Evolutionary conservation across 2,113 vertebrate species (phyloP), one percentile per base, ranked within the genome.

Genomic region (Cephalopterus ornatus): DNA sequence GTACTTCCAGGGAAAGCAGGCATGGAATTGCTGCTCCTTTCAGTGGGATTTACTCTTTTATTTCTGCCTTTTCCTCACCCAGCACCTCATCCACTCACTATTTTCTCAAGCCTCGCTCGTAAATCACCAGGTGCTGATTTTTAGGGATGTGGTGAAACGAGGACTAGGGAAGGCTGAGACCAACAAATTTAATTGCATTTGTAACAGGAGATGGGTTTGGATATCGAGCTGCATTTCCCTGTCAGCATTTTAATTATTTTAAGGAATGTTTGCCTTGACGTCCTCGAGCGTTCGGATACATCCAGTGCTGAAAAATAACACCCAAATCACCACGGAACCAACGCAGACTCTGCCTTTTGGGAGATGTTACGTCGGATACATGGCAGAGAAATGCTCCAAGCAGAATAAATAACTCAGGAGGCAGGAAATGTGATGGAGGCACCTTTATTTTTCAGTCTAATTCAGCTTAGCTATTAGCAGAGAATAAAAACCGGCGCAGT

Each of bases 261-360:
- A 70, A 93, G 88, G 75, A n/a, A 80, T 49, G 63, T 77, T 88
- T 85, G 72, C 78, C 72, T 71, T 27, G 73, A 83, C 19, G 28
- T 28, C 3, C 37, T 77, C 37, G 32, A 77, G 72, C 10, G 0
- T 18, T 84, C 58, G 4, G 58, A 56, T 91, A 76, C 85, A 82
- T 87, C 44, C 7, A 3, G 56, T 0, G 17, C 72, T 58, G 81
- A 33, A 41, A 86, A 94, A 42, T 28, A 74, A 26, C 71, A 56
- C 59, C 74, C 82, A 22, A 24, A 26, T 71, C 33, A 13, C 46
- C 22, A 66, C 89, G 68, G 80, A 63, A 66, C 5, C 80, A 8
- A 39, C 0, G 46, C 75, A 91, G 83, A 3, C 37, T 4, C 20
- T 44, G 94, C 71, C 93, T 92, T 72, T 61, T 75, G 94, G 89